Conservation (phyloP, 2,888 invertebrate species). For the Noctua pronuba region DNA sequence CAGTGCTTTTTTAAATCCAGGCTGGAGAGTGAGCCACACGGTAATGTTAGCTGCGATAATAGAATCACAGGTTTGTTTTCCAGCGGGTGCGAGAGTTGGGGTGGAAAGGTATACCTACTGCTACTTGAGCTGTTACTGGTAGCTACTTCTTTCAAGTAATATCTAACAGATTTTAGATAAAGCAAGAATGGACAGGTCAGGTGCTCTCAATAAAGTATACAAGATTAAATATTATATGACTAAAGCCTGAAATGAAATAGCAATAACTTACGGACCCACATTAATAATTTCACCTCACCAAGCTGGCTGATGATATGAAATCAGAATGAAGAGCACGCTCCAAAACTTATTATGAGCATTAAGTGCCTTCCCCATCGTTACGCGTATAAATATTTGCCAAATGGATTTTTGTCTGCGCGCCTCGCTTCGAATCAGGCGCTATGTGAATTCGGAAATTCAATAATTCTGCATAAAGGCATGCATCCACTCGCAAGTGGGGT, state of each 20-base stretch:
- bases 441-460: conserved; percentile 82
- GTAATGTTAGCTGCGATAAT: background rate
- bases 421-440: conserved; percentile 69
- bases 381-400: conserved; percentile 77
- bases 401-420: conserved; percentile 77
- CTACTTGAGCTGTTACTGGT: background rate
- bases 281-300: conserved; percentile 11
- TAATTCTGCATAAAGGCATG: conserved; percentile 85
- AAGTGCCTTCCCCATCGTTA: conserved; percentile 65
- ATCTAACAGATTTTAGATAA: background rate
- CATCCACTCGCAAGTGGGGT: conserved; percentile 79
- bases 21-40: background rate
- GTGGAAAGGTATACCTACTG: background rate
- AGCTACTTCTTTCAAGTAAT: background rate
- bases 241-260: conserved; percentile 10
- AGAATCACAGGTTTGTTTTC: background rate
- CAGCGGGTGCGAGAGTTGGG: background rate
- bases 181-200: background rate
- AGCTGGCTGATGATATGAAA: conserved; percentile 41
- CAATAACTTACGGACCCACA: conserved; percentile 3
- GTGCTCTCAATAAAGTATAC: background rate
- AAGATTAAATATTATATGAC: no score
- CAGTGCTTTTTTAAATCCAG: background rate
- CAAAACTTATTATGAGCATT: conserved; percentile 65
- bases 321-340: conserved; percentile 53